Evolutionary conservation across 2,888 invertebrate species (phyloP).

Genomic region (Meghimatium bilineatum): DNA sequence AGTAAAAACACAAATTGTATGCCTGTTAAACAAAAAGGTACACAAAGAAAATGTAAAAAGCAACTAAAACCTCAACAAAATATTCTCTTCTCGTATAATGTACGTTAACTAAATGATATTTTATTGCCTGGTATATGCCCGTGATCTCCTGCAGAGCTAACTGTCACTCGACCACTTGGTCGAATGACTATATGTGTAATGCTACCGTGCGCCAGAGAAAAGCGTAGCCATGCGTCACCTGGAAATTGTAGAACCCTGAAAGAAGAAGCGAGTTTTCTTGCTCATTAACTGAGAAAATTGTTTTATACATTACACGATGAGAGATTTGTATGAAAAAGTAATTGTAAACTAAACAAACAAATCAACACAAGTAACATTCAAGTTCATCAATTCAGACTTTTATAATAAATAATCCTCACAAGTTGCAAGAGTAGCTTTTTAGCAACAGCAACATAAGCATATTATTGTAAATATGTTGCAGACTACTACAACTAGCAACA

Average conservation of each 20-base stretch:
- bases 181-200: slow-evolving; percentile 92
- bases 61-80: neutral
- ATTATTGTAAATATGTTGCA: too few relatives aligned
- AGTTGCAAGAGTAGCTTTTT: too few relatives aligned
- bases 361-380: neutral
- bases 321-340: neutral
- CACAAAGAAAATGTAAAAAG: neutral
- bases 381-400: neutral
- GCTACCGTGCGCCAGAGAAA: slow-evolving; percentile 93
- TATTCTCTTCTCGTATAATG: neutral
- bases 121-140: slow-evolving; percentile 90
- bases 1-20: too few relatives aligned
- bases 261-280: slow-evolving; percentile 52
- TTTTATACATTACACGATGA: neutral
- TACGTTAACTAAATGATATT: slow-evolving; percentile 63
- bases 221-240: slow-evolving; percentile 96
- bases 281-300: too few relatives aligned
- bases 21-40: neutral
- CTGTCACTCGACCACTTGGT: slow-evolving; percentile 90
- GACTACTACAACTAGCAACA: too few relatives aligned
- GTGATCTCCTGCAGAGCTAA: slow-evolving; percentile 89
- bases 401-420: neutral
- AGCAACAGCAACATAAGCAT: too few relatives aligned
- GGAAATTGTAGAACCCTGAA: slow-evolving; percentile 95
- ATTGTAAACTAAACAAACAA: neutral